A percentile compares a stretch with the other conserved stretches of the same genome.
Conservation (phyloP, 23 tunicate genomes). For the Ciona savignyi region DNA sequence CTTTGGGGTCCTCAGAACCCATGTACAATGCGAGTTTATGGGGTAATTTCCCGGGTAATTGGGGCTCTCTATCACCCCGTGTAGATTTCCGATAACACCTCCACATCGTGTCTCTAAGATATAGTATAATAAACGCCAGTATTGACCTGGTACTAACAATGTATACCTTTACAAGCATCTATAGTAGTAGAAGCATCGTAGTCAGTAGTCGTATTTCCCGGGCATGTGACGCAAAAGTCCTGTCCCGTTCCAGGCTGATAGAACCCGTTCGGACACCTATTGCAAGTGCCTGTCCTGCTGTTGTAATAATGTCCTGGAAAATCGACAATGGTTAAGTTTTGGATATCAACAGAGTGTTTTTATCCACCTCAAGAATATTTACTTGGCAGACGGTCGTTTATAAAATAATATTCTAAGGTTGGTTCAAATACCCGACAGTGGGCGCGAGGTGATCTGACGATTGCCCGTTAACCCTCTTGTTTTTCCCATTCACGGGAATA, state of each 20-base stretch:
- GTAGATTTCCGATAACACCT: conserved; percentile 28
- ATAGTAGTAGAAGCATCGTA: conserved; percentile 48
- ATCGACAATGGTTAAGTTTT: too few species aligned
- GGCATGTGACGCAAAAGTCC: conserved; percentile 63
- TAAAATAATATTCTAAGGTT: too few species aligned
- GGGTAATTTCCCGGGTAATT: conserved; percentile 90
- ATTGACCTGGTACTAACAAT: background rate
- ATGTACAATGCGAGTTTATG: conserved; percentile 34
- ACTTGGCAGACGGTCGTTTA: too few species aligned
- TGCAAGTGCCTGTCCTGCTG: conserved; percentile 25
- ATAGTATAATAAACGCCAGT: too few species aligned
- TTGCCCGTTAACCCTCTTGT: too few species aligned
- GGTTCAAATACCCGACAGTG: too few species aligned
- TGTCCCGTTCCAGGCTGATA: conserved; percentile 59
- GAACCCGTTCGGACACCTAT: conserved; percentile 56
- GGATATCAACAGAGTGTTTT: too few species aligned
- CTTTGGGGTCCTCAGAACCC: conserved; percentile 45
- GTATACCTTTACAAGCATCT: conserved; percentile 72
- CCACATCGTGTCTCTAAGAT: conserved; percentile 50
- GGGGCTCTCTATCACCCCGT: conserved; percentile 78
- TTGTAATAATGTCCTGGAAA: conserved; percentile 55
- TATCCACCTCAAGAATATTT: too few species aligned
- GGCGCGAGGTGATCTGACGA: too few species aligned
- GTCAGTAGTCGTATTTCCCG: conserved; percentile 67
- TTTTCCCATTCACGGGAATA: too few species aligned